Percentiles rank a stretch among this genome's conserved stretches.
phyloP scores from a whole-genome alignment of 2,888 invertebrate genomes.

The Agriopis aurantiaria region DNA sequence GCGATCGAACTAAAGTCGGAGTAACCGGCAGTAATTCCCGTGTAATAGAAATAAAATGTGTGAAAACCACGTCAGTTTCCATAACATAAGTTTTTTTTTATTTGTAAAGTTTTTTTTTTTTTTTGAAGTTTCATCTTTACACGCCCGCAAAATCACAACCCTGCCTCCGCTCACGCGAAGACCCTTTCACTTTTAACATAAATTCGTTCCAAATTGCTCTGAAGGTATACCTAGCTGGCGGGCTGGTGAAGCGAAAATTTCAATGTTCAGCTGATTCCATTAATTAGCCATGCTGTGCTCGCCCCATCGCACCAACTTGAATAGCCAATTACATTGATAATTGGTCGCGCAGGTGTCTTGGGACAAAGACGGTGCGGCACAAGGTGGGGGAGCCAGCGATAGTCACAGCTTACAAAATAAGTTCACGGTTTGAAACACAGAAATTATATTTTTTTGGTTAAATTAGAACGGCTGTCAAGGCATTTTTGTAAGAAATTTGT shows the following conservation, averaged over 20 bases:
- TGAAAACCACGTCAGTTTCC: no score
- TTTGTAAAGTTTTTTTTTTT: neutral
- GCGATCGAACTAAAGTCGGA: no score
- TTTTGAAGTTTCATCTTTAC: neutral
- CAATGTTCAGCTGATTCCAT: constrained; percentile 83
- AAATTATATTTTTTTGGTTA: no score
- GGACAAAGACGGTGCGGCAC: constrained; percentile 62
- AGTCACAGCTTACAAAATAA: constrained; percentile 16
- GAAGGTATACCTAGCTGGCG: constrained; percentile 55
- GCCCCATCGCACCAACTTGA: constrained; percentile 78
- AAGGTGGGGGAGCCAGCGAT: constrained; percentile 4
- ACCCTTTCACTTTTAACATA: constrained; percentile 59
- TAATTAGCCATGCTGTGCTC: constrained; percentile 79
- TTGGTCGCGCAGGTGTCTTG: constrained; percentile 82
- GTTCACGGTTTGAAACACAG: neutral
- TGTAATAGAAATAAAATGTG: no score
- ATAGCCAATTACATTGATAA: constrained; percentile 85
- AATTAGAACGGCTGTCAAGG: no score
- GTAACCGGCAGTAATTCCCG: no score
- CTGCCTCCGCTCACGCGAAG: constrained; percentile 17
- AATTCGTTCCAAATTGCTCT: constrained; percentile 61
- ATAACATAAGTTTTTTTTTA: no score
- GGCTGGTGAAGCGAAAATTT: constrained; percentile 76
- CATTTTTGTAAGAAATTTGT: no score
- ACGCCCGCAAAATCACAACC: neutral